Percentiles rank a stretch among this genome's conserved stretches.
Conservation (phyloP, 2,888 invertebrate genomes). For the Diplazon laetatorius region DNA sequence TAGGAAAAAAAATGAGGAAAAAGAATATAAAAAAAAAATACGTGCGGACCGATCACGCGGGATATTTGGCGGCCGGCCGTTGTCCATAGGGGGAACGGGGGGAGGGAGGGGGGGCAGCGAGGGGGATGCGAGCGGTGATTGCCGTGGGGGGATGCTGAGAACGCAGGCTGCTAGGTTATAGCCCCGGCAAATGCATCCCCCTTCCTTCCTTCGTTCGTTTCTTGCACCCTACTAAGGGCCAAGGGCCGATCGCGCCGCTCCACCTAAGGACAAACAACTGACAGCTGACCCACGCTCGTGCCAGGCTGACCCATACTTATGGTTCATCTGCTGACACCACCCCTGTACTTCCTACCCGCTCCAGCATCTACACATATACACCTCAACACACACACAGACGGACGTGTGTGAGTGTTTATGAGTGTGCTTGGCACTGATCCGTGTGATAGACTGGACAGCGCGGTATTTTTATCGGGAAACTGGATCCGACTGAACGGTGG, state of each 20-base stretch:
- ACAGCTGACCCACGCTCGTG: conserved; percentile 82
- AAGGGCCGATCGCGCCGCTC: conserved; percentile 55
- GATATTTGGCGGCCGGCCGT: conserved; percentile 71
- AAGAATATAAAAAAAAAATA: conserved; percentile 67
- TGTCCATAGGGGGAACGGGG: too few relatives aligned
- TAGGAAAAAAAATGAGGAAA: conserved; percentile 62
- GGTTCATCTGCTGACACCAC: conserved; percentile 81
- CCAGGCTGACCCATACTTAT: conserved; percentile 80
- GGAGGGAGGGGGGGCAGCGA: too few relatives aligned
- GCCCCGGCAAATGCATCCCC: conserved; percentile 73
- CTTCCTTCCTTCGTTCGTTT: conserved; percentile 44
- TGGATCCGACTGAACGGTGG: too few relatives aligned
- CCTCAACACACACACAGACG: not conserved
- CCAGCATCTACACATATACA: not conserved
- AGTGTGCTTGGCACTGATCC: too few relatives aligned
- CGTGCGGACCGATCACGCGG: conserved; percentile 67
- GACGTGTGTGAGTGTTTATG: not conserved
- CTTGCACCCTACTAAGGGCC: conserved; percentile 12
- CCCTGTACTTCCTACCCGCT: conserved; percentile 61
- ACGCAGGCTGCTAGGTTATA: conserved; percentile 72
- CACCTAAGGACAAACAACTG: conserved; percentile 79
- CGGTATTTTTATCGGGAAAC: too few relatives aligned
- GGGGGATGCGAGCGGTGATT: too few relatives aligned
- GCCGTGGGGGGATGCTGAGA: conserved; percentile 69
- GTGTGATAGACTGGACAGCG: too few relatives aligned